These are phyloP conservation scores for Xylocampa areola DNA, from an alignment of 2,888 invertebrate genomes.

Conservation along the genomic window DNA sequence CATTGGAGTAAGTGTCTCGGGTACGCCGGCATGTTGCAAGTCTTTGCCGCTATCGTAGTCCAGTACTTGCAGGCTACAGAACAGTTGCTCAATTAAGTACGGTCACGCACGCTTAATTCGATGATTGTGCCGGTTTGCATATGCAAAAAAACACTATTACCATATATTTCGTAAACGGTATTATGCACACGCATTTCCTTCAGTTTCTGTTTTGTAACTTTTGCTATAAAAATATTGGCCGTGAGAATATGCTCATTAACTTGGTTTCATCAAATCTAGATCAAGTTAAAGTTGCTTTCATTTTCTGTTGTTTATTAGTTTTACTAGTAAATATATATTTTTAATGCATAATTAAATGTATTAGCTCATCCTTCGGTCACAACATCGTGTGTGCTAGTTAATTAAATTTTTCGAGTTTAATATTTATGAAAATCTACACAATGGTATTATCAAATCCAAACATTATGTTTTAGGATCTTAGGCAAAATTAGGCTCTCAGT, in stretches of 20 bases:
- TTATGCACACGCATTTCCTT: conserved; percentile 50
- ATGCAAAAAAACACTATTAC: conserved; percentile 49
- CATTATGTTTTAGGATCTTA: background rate
- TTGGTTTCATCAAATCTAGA: conserved; percentile 37
- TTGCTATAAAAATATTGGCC: conserved; percentile 35
- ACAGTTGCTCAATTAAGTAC: conserved; percentile 51
- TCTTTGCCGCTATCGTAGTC: conserved; percentile 35
- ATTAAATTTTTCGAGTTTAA: too few relatives aligned
- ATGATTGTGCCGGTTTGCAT: conserved; percentile 48
- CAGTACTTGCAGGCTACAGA: conserved; percentile 14
- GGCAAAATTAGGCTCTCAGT: background rate
- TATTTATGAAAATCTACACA: too few relatives aligned
- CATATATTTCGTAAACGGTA: conserved; percentile 50
- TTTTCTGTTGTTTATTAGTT: background rate
- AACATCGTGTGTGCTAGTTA: too few relatives aligned
- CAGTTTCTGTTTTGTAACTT: conserved; percentile 36
- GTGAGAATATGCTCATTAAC: conserved; percentile 48
- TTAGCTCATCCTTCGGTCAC: too few relatives aligned
- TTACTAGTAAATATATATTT: background rate
- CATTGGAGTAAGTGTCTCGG: conserved; percentile 30
- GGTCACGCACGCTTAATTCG: conserved; percentile 57
- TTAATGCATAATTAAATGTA: background rate
- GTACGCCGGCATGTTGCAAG: conserved; percentile 44
- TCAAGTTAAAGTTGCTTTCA: conserved; percentile 27
- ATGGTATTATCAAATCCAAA: background rate